phyloP scores from a whole-genome alignment of 2,113 vertebrate genomes.

The Microcebus lehilahytsara region DNA sequence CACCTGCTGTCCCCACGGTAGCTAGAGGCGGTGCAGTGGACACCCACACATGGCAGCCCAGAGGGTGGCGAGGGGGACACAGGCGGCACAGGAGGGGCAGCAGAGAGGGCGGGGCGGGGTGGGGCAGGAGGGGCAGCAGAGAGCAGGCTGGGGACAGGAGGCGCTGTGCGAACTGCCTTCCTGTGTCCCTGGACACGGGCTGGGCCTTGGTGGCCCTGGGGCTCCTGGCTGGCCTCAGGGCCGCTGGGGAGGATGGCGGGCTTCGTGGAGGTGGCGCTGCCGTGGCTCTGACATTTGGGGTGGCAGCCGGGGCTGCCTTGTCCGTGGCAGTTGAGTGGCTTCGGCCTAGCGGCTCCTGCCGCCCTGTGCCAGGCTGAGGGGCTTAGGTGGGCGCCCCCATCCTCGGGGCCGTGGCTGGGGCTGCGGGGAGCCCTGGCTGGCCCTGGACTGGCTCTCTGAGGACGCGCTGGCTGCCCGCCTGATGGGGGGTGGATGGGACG shows the following conservation, averaged over 20 bases:
- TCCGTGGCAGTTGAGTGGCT: rapidly evolving
- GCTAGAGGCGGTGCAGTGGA: rapidly evolving
- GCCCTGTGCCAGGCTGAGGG: neutral
- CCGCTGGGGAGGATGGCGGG: neutral
- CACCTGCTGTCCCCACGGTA: neutral
- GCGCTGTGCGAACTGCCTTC: neutral
- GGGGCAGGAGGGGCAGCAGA: neutral
- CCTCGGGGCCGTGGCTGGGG: too few relatives aligned
- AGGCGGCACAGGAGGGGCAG: neutral
- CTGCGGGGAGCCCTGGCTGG: too few relatives aligned
- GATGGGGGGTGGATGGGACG: neutral
- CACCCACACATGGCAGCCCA: neutral
- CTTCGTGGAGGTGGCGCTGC: neutral
- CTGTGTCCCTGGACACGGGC: rapidly evolving
- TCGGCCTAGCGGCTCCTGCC: neutral
- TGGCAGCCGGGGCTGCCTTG: neutral
- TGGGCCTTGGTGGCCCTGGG: neutral
- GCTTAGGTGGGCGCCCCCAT: neutral
- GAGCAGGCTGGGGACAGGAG: too few relatives aligned
- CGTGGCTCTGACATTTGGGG: rapidly evolving
- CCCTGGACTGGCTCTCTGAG: too few relatives aligned
- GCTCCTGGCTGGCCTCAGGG: too few relatives aligned
- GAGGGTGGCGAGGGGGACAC: neutral
- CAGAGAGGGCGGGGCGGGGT: too few relatives aligned
- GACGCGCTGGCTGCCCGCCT: rapidly evolving